phyloP scores from a whole-genome alignment of 2,113 vertebrate species.

The Nettapus auritus region DNA sequence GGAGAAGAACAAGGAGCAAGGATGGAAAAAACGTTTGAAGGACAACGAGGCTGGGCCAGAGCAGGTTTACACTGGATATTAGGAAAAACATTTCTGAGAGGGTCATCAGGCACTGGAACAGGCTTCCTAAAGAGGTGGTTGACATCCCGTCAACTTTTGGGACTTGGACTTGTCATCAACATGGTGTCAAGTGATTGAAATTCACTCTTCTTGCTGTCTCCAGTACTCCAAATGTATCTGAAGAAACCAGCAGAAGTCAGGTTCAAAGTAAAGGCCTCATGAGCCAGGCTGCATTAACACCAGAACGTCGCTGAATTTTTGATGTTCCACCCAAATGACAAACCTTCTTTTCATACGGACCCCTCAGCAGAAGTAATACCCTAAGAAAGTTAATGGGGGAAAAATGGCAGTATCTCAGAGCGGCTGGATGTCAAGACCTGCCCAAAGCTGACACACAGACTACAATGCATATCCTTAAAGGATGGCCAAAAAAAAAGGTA shows the following conservation, averaged over 20 bases:
- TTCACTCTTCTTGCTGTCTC: no score
- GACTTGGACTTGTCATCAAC: background rate
- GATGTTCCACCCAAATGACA: background rate
- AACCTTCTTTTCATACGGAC: background rate
- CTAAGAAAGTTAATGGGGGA: background rate
- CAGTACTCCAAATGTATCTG: background rate
- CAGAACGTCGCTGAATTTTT: no score
- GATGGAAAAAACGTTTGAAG: background rate
- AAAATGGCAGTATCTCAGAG: background rate
- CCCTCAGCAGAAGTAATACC: background rate
- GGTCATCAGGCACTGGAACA: no score
- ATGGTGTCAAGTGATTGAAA: background rate
- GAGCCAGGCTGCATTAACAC: background rate
- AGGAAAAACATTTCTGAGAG: no score
- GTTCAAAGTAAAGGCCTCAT: background rate
- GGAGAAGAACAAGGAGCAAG: background rate
- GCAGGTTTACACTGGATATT: no score
- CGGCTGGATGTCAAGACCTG: background rate
- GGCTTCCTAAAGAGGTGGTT: no score
- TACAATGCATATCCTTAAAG: fast-evolving
- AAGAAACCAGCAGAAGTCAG: background rate
- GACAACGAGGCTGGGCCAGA: background rate
- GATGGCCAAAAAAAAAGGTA: background rate
- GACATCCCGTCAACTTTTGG: no score
- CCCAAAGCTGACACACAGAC: background rate